Conservation (phyloP, 2,888 invertebrate genomes). For the Bugulina stolonifera region DNA sequence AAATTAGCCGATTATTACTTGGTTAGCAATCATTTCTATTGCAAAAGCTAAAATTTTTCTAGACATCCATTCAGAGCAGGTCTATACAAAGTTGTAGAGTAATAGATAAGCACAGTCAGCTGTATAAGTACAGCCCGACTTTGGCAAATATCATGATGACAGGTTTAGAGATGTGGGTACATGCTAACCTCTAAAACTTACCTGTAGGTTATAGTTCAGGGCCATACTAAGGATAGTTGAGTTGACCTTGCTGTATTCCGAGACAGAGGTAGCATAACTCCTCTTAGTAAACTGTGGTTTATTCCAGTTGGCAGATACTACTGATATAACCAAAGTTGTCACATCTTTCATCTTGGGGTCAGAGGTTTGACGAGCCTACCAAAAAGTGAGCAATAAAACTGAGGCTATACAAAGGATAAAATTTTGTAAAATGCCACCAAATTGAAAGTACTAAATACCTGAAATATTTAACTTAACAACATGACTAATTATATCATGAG, state of each 20-base stretch:
- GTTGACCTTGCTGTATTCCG: not conserved
- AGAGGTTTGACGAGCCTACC: not conserved
- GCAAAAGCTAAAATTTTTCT: too few relatives aligned
- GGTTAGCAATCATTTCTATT: too few relatives aligned
- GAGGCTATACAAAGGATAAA: not conserved
- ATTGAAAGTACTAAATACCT: not conserved
- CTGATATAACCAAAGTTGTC: not conserved
- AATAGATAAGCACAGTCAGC: too few relatives aligned
- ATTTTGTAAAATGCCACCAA: not conserved
- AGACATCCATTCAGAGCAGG: too few relatives aligned
- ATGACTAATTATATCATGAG: too few relatives aligned
- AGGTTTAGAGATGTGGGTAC: too few relatives aligned
- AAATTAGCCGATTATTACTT: too few relatives aligned
- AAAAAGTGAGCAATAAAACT: not conserved
- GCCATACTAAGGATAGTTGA: not conserved
- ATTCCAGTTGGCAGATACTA: not conserved
- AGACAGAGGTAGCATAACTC: not conserved
- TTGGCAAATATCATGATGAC: too few relatives aligned
- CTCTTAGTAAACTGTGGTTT: slow-evolving; percentile 7
- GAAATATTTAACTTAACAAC: not conserved
- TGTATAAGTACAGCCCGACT: too few relatives aligned
- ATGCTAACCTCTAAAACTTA: not conserved
- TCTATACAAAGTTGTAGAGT: too few relatives aligned
- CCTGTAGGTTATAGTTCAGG: slow-evolving; percentile 12
- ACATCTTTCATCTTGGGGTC: not conserved